These are phyloP conservation scores for Spodoptera exigua DNA, from an alignment of 2,888 invertebrate species.

Conservation along the genomic window DNA sequence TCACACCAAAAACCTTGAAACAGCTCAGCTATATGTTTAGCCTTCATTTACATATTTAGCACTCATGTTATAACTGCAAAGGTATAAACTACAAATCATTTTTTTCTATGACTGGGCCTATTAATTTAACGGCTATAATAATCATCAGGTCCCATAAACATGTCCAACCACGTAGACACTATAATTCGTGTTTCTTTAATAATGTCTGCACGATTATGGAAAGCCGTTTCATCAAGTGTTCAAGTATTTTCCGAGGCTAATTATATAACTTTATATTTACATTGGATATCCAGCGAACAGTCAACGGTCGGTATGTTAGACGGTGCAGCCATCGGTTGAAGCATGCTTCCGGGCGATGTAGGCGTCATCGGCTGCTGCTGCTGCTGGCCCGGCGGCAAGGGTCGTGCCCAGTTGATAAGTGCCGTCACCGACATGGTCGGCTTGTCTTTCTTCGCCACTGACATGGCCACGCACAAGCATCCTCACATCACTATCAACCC, in stretches of 20 bases:
- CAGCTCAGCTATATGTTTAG: slow-evolving; percentile 32
- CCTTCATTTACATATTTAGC: slow-evolving; percentile 43
- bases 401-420: slow-evolving; percentile 93
- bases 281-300: slow-evolving; percentile 85
- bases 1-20: slow-evolving; percentile 44
- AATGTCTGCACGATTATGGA: neutral
- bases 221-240: slow-evolving; percentile 15
- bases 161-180: too few species aligned
- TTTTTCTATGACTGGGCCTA: slow-evolving; percentile 5
- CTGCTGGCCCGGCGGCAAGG: slow-evolving; percentile 77
- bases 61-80: slow-evolving; percentile 21
- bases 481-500: slow-evolving; percentile 85
- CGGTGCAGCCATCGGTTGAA: slow-evolving; percentile 68
- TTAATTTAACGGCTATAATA: slow-evolving; percentile 2
- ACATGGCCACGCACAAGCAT: slow-evolving; percentile 86
- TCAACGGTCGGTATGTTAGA: slow-evolving; percentile 78
- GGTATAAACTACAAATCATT: slow-evolving; percentile 11
- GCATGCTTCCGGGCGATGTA: slow-evolving; percentile 56
- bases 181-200: too few species aligned
- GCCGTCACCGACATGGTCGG: slow-evolving; percentile 96
- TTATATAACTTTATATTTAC: slow-evolving; percentile 71
- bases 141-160: neutral
- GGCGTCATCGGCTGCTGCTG: slow-evolving; percentile 79
- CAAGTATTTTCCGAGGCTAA: slow-evolving; percentile 17
- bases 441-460: slow-evolving; percentile 95